Percentiles rank a stretch among this genome's conserved stretches.
phyloP scores from a whole-genome alignment of 2,888 invertebrate genomes.

The Coleophora flavipennella region DNA sequence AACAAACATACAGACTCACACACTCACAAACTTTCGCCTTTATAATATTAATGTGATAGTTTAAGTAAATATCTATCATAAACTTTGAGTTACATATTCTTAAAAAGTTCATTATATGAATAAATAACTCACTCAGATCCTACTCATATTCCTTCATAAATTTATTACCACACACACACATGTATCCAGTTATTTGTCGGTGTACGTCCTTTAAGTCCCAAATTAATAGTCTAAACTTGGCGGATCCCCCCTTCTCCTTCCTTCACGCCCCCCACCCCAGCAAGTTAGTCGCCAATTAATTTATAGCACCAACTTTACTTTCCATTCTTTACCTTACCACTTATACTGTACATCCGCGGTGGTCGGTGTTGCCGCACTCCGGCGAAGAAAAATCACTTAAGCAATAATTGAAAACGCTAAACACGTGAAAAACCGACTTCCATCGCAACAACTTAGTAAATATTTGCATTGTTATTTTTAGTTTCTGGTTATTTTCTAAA shows the following conservation, averaged over 20 bases:
- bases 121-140: background rate
- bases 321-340: conserved; percentile 64
- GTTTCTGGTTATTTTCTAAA: no score
- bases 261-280: conserved; percentile 33
- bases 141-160: conserved; percentile 8
- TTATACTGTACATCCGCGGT: conserved; percentile 35
- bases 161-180: background rate
- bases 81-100: no score
- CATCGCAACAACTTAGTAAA: no score
- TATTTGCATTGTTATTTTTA: no score
- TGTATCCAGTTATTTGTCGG: conserved; percentile 45
- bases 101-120: no score
- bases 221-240: conserved; percentile 70
- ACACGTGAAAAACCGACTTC: no score
- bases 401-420: no score
- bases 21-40: no score
- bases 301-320: conserved; percentile 67
- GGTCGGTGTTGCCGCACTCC: conserved; percentile 29
- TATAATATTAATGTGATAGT: no score
- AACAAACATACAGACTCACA: no score
- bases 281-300: conserved; percentile 68
- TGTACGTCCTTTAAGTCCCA: conserved; percentile 51
- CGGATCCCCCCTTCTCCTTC: conserved; percentile 47
- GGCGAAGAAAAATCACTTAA: background rate
- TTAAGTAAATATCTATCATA: no score